Evolutionary conservation across 53 echinoderm and acorn worm species (phyloP), one percentile per base, ranked within the genome.

Genomic region (Henricia sp.): DNA sequence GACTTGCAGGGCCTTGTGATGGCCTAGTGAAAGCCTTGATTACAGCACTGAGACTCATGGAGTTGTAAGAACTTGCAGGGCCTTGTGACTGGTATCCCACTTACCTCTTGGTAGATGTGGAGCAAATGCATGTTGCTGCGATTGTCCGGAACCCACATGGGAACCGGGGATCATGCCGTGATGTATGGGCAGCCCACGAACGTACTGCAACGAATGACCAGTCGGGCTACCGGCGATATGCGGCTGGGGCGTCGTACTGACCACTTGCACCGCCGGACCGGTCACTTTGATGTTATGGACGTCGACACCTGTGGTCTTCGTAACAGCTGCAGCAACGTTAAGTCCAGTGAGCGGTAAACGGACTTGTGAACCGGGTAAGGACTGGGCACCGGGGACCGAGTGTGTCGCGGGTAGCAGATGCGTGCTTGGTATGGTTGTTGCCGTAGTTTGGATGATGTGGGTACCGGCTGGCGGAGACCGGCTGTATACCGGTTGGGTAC

Each of bases 41-140:
- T n/a, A n/a, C n/a, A n/a, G n/a, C n/a, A n/a, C n/a, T n/a, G n/a
- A n/a, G n/a, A n/a, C n/a, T n/a, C n/a, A n/a, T n/a, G n/a, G n/a
- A n/a, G n/a, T n/a, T n/a, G n/a, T n/a, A n/a, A n/a, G n/a, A n/a
- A n/a, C n/a, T n/a, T n/a, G n/a, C n/a, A n/a, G n/a, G n/a, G n/a
- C n/a, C n/a, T n/a, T n/a, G n/a, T n/a, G n/a, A n/a, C n/a, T n/a
- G n/a, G n/a, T n/a, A n/a, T n/a, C n/a, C n/a, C n/a, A n/a, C 88
- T 83, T 72, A 88, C 88, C 88, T 83, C 83, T 62, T 26, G 88
- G 88, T 59, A 88, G 37, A 46, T 88, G 88, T 14, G 88, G 83
- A 14, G 82, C 37, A 72, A 82, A 88, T 6, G 72, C 32, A 28
- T 77, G 77, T 36, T 80, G 80, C 53, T 73, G 73, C 4, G 64